Evolutionary conservation across 2,797 vertebrate species (phyloP).

Genomic region (Chromis chromis): DNA sequence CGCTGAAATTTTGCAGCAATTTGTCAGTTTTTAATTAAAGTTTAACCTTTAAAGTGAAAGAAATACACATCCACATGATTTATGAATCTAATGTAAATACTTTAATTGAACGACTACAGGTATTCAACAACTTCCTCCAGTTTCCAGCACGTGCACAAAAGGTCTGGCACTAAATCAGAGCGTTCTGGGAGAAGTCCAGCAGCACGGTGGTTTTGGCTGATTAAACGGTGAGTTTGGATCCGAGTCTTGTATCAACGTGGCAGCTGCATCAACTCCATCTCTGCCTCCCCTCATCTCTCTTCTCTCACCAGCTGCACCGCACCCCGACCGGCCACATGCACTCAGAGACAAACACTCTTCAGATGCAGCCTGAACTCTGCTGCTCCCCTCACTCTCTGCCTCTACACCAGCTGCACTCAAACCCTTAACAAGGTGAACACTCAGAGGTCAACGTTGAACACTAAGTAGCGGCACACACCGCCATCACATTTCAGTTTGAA

Average conservation of each 20-base stretch:
- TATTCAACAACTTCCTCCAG: constrained; percentile 4
- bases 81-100: constrained; percentile 23
- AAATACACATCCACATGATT: not conserved
- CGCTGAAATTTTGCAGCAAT: constrained; percentile 7
- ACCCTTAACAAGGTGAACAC: constrained; percentile 82
- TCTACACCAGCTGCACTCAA: constrained; percentile 84
- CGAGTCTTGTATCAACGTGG: constrained; percentile 68
- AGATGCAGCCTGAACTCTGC: constrained; percentile 81
- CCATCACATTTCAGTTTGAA: constrained; percentile 60
- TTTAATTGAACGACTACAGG: not conserved
- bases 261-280: constrained; percentile 83
- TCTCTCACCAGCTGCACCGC: constrained; percentile 80
- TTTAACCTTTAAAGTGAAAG: not conserved
- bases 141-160: constrained; percentile 19
- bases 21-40: constrained; percentile 3
- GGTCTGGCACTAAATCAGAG: constrained; percentile 27
- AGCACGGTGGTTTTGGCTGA: constrained; percentile 43
- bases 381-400: constrained; percentile 74
- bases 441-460: constrained; percentile 74
- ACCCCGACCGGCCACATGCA: constrained; percentile 70
- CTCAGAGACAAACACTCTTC: constrained; percentile 83
- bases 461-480: constrained; percentile 55
- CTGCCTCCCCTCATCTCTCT: constrained; percentile 66
- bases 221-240: constrained; percentile 75
- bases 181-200: constrained; percentile 48